phyloP scores from a whole-genome alignment of 2,113 vertebrate species.

The Turnix velox region DNA sequence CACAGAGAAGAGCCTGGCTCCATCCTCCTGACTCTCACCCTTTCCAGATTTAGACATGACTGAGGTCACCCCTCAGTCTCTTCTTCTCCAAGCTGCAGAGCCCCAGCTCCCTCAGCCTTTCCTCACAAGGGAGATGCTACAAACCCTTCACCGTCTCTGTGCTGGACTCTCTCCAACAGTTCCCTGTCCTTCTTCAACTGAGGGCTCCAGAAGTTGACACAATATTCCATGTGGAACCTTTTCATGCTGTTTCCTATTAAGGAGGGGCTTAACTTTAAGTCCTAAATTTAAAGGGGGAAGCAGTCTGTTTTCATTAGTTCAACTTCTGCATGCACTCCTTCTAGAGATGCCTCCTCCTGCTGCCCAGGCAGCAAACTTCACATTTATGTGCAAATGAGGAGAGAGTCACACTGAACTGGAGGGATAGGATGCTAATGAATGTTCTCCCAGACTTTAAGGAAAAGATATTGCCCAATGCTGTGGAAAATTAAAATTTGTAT shows the following conservation, averaged over 20 bases:
- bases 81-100: no score
- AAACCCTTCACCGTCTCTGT: no score
- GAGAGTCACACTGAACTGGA: constrained; percentile 10
- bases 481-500: constrained; percentile 71
- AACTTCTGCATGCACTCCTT: no score
- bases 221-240: background rate
- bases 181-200: no score
- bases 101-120: no score
- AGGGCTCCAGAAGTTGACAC: no score
- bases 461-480: constrained; percentile 66
- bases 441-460: constrained; percentile 61
- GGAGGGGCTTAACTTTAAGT: background rate
- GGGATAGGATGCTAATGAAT: constrained; percentile 49
- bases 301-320: background rate
- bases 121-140: no score
- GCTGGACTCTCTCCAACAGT: no score
- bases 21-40: no score
- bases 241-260: background rate
- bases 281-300: background rate
- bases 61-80: no score
- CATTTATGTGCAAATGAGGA: constrained; percentile 62
- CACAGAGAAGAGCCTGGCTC: no score
- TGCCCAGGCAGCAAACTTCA: constrained; percentile 38
- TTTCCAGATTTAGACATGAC: no score
- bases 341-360: background rate